Evolutionary conservation across 2,113 vertebrate species (phyloP), one percentile per base, ranked within the genome.

Genomic region (Ailurus styani): DNA sequence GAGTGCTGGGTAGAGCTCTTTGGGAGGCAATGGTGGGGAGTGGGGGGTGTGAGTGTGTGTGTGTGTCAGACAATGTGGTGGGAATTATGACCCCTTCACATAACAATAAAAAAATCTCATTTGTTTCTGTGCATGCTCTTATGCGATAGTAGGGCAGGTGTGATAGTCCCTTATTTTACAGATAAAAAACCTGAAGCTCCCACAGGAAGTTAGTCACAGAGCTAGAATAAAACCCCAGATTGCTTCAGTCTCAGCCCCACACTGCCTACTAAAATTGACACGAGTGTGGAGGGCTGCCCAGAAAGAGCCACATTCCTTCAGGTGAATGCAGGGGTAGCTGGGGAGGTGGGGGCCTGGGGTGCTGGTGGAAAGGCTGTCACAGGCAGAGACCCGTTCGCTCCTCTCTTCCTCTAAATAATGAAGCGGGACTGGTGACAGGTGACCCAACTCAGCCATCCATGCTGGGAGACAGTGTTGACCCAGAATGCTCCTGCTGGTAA

Each of bases 201-300:
- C 60, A 90, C 20, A 73, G 45, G 57, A 93, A 94, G 60, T 52
- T 87, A 70, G 60, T 81, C 93, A 92, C n/a, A 84, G 40, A 94
- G 34, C 47, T 90, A 45, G 37, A 47, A 89, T 97, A 91, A 90
- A 82, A 86, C 52, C 55, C 55, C 34, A 90, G 7, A 60, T 77
- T 50, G 27, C 45, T 68, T 96, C 25, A 70, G 52, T 89, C 68
- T 87, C 75, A 37, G 95, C 7, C 37, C 42, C 50, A 54, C 15
- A 29, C 79, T 92, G 10, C 81, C 45, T 62, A 57, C 54, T 73
- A 27, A 54, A 79, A 73, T 75, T 93, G 91, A 50, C 45, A 83
- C 40, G 68, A 40, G 27, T 81, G 54, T 81, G 31, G 12, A 1
- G 6, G 47, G 79, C 47, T 42, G 23, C 78, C 75, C 29, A 52